Evolutionary conservation across 2,797 vertebrate genomes (phyloP).

Genomic region (Lacerta viridis): DNA sequence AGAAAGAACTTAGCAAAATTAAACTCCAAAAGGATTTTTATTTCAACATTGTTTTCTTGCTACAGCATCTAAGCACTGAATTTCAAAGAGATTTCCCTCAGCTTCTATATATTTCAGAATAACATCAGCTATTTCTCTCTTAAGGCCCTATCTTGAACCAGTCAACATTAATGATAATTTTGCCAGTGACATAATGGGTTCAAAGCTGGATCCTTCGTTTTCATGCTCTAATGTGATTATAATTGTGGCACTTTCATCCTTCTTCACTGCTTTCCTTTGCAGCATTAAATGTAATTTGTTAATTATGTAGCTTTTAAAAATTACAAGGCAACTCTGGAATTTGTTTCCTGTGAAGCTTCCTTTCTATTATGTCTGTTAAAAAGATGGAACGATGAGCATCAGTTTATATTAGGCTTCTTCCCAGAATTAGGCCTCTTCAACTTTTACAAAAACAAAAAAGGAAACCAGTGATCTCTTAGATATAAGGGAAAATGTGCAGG

Average conservation of each 20-base stretch:
- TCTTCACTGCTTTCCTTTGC: slow-evolving; percentile 64
- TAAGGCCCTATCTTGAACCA: slow-evolving; percentile 31
- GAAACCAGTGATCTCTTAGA: neutral
- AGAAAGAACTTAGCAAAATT: neutral
- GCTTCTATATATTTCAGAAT: slow-evolving; percentile 57
- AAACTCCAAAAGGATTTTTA: neutral
- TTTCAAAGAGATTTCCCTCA: slow-evolving; percentile 37
- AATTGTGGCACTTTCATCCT: slow-evolving; percentile 65
- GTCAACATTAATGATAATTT: slow-evolving; percentile 56
- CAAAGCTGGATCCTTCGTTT: slow-evolving; percentile 57
- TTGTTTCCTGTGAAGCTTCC: slow-evolving; percentile 52
- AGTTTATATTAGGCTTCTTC: slow-evolving; percentile 26
- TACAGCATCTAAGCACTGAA: slow-evolving; percentile 14
- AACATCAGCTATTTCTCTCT: slow-evolving; percentile 27
- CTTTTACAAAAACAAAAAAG: neutral
- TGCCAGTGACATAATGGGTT: slow-evolving; percentile 50
- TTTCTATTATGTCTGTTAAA: slow-evolving; percentile 51
- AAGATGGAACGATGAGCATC: neutral
- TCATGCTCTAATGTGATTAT: slow-evolving; percentile 56
- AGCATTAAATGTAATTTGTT: slow-evolving; percentile 69
- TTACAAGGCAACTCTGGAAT: slow-evolving; percentile 49
- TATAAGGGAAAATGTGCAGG: too few relatives aligned
- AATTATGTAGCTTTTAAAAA: slow-evolving; percentile 66
- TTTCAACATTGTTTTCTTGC: slow-evolving; percentile 3
- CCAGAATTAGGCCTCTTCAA: neutral